Base-by-base conservation (phyloP, 1,140 invertebrate genomes). In the Zaprionus gabonicus region DNA sequence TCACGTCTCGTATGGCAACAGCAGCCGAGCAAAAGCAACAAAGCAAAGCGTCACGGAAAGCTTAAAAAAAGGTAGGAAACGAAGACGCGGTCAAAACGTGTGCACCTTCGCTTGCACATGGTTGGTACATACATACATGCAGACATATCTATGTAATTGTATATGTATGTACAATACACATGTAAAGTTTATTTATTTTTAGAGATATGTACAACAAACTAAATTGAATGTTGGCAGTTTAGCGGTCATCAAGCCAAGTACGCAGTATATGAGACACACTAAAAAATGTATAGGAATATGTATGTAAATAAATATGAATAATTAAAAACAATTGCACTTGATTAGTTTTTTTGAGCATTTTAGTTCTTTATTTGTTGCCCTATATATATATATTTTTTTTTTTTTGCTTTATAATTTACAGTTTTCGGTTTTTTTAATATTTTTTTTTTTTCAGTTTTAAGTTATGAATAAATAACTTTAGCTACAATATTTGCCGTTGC, bases 401-500 rank as follows among this genome's bases (percentile, higher is more conserved):
- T 67, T 53, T 60, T 71, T 38, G 60, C 49, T 76, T 76, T 82
- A 81, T 58, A 84, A 81, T 65, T 66, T 66, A 69, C 41, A 46
- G n/a, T 46, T 46, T 46, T 46, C 9, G 9, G 31, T 10, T 17
- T 38, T 38, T 15, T 38, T 38, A 12, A 38, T 38, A 13, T 46
- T 6, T 46, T 46, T 44, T 20, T 20, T 44, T 17, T 46, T 76
- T 53, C 36, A 13, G 13, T 12, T 17, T 65, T 67, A 53, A 62
- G 58, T 82, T 75, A 38, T 66, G 55, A 77, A 77, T 73, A 77
- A 70, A 73, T 73, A 73, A 64, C 25, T 66, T 59, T 56, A 49
- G 36, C 49, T 71, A 79, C 36, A 59, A 17, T 20, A 23, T 59
- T 64, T 64, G 34, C n/a, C 28, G 28, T 36, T 58, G 28, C 2